A percentile compares a stretch with the other conserved stretches of the same genome.
phyloP scores from a whole-genome alignment of 2,888 invertebrate species.

The Spatulosminthurus flaviceps region DNA sequence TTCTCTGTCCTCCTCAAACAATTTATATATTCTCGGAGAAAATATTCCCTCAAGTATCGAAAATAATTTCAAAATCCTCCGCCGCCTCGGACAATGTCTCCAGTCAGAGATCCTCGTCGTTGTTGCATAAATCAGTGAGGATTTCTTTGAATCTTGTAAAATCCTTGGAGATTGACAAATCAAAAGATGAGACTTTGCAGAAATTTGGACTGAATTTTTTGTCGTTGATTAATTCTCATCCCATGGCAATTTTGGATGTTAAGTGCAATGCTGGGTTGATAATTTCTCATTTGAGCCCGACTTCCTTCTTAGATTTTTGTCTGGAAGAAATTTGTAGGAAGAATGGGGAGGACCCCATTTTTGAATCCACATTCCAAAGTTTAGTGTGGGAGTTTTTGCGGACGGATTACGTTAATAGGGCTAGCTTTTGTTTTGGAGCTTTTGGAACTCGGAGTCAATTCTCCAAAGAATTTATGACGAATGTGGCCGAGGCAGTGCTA shows the following conservation, averaged over 20 bases:
- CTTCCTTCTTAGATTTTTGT: conserved; percentile 3
- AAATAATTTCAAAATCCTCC: conserved; percentile 8
- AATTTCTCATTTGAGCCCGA: conserved; percentile 44
- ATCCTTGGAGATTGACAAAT: not conserved
- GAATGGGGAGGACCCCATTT: not conserved
- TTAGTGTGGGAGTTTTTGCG: conserved; percentile 26
- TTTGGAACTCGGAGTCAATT: conserved; percentile 48
- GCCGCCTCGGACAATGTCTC: not conserved
- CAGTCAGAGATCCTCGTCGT: conserved; percentile 28
- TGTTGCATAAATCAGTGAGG: conserved; percentile 36
- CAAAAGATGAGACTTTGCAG: not conserved
- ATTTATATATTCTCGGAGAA: not conserved
- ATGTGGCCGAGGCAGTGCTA: conserved; percentile 14
- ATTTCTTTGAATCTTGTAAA: conserved; percentile 38
- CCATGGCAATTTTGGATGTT: conserved; percentile 51
- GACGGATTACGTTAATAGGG: conserved; percentile 51
- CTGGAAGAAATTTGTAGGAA: not conserved
- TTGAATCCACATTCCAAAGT: not conserved
- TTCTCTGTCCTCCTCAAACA: conserved; percentile 8
- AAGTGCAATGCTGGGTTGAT: conserved; percentile 57
- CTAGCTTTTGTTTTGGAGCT: conserved; percentile 54
- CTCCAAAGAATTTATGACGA: conserved; percentile 15
- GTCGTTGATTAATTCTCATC: conserved; percentile 20
- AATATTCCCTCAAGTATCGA: conserved; percentile 23
- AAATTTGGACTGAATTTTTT: conserved; percentile 35